Evolutionary conservation across 2,797 vertebrate genomes (phyloP).

Genomic region (Myioborus melanocephalus): DNA sequence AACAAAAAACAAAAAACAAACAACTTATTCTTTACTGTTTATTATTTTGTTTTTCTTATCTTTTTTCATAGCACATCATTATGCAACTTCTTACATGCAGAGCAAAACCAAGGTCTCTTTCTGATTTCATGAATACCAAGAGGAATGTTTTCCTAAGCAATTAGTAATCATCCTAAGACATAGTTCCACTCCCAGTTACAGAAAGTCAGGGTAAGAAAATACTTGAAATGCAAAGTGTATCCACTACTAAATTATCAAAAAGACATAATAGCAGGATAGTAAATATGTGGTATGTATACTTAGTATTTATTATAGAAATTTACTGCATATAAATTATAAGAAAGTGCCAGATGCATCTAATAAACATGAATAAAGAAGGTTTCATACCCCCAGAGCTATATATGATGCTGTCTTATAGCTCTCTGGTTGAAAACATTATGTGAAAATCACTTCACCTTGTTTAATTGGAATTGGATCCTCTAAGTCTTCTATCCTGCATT

Average conservation of each 20-base stretch:
- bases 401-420: not conserved
- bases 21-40: not conserved
- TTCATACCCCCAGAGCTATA: not conserved
- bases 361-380: constrained; percentile 36
- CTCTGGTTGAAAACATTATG: not conserved
- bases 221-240: constrained; percentile 44
- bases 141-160: constrained; percentile 21
- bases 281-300: constrained; percentile 46
- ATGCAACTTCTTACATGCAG: not conserved
- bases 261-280: constrained; percentile 30
- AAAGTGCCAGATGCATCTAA: constrained; percentile 36
- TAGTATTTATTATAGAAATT: constrained; percentile 50
- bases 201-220: not conserved
- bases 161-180: constrained; percentile 23
- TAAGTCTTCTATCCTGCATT: not conserved
- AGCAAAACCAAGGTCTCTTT: not conserved
- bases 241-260: constrained; percentile 43
- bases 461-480: not conserved
- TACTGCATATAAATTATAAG: constrained; percentile 42
- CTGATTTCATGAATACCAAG: constrained; percentile 42
- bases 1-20: not conserved
- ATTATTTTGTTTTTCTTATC: constrained; percentile 4
- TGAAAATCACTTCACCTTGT: constrained; percentile 21
- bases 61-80: not conserved
- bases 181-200: not conserved